phyloP scores from a whole-genome alignment of 2,113 vertebrate genomes.

The Potamarius usumacintae region DNA sequence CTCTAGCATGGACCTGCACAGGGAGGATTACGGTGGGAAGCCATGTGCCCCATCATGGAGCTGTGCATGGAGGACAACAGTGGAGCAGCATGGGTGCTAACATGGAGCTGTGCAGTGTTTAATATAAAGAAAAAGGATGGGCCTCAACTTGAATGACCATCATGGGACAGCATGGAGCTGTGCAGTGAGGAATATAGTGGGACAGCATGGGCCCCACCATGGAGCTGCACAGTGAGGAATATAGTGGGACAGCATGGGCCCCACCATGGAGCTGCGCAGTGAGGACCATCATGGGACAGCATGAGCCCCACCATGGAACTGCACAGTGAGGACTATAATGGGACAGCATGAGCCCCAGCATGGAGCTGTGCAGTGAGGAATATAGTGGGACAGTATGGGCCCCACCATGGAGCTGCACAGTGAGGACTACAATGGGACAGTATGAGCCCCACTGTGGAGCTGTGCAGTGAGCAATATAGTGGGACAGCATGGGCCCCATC shows the following conservation, averaged over 20 bases:
- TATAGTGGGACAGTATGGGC: background rate
- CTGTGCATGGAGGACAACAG: constrained; percentile 7
- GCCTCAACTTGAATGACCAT: background rate
- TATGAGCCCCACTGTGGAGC: background rate
- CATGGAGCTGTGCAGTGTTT: background rate
- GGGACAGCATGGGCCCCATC: background rate
- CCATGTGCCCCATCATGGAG: background rate
- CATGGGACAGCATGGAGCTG: background rate
- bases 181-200: background rate
- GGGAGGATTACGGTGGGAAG: background rate
- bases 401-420: constrained; percentile 8
- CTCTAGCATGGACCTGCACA: background rate
- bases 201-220: background rate
- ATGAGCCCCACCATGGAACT: background rate
- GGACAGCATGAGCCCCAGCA: background rate
- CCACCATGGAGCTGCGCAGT: background rate
- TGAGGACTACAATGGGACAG: background rate
- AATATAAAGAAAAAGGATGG: background rate
- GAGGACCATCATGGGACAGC: background rate
- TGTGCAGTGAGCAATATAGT: background rate
- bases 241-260: background rate
- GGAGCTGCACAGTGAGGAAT: background rate
- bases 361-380: background rate
- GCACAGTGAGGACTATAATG: background rate
- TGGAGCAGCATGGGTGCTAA: background rate